Evolutionary conservation across 2,888 invertebrate genomes (phyloP).

Genomic region (Galeopsomyia nigrocyanea): DNA sequence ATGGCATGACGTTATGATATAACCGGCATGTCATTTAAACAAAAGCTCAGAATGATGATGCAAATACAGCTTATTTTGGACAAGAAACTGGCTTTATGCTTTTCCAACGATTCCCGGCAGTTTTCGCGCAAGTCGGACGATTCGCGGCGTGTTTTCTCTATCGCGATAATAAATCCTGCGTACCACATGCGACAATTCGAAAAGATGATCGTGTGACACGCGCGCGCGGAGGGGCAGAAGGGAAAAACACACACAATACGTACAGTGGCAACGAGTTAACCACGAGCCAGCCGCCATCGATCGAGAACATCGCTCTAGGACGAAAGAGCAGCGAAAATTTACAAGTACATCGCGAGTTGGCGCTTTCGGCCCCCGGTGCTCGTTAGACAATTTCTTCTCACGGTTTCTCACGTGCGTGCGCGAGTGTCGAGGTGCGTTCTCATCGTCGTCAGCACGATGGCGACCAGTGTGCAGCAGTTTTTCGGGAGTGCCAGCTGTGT

Average conservation of each 20-base stretch:
- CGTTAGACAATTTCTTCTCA: too few species aligned
- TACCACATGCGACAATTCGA: slow-evolving; percentile 8
- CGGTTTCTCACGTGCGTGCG: neutral
- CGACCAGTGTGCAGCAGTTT: slow-evolving; percentile 3
- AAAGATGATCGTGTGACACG: slow-evolving; percentile 18
- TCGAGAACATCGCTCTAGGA: slow-evolving; percentile 11
- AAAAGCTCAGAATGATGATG: too few species aligned
- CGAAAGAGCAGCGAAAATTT: neutral
- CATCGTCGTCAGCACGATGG: slow-evolving; percentile 8
- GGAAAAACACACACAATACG: slow-evolving; percentile 12
- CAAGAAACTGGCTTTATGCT: too few species aligned
- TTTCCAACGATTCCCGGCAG: neutral
- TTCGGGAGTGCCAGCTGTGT: neutral
- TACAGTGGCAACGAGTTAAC: slow-evolving; percentile 6
- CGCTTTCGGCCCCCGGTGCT: neutral
- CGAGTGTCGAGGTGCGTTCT: neutral
- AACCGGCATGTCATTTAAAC: too few species aligned
- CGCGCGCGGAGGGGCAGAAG: slow-evolving; percentile 16
- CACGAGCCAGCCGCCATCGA: slow-evolving; percentile 21
- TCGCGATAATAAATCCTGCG: slow-evolving; percentile 14
- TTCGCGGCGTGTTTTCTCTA: slow-evolving; percentile 2
- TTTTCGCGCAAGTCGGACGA: slow-evolving; percentile 18
- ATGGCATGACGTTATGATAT: too few species aligned
- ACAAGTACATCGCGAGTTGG: neutral
- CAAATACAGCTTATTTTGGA: too few species aligned